phyloP scores from a whole-genome alignment of 1,140 invertebrate genomes.

The Ctenoplectra terminalis region DNA sequence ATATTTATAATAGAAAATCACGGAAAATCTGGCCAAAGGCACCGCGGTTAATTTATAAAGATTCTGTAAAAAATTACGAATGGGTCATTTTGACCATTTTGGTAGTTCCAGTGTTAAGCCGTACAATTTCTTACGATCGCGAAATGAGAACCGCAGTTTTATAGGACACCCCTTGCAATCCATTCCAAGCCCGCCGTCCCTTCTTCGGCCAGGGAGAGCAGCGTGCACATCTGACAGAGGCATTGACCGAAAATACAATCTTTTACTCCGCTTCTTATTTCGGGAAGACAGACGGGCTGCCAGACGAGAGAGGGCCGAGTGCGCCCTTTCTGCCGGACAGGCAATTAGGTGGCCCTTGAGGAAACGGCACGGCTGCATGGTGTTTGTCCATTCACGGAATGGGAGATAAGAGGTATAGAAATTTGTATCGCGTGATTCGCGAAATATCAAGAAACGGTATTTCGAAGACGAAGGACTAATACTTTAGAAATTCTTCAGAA shows the following conservation, averaged over 20 bases:
- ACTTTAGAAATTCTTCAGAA: too few species aligned
- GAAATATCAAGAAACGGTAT: background rate
- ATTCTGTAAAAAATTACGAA: too few species aligned
- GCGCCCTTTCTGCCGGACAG: conserved; percentile 45
- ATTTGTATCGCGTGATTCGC: conserved; percentile 1
- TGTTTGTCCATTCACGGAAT: conserved; percentile 41
- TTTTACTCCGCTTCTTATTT: conserved; percentile 66
- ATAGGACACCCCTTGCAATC: conserved; percentile 63
- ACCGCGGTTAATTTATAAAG: too few species aligned
- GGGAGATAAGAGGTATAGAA: background rate
- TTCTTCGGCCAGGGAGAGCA: conserved; percentile 43
- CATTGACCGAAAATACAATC: conserved; percentile 73
- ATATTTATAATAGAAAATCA: too few species aligned
- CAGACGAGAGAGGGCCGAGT: conserved; percentile 42
- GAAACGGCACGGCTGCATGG: conserved; percentile 13
- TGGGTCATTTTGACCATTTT: too few species aligned
- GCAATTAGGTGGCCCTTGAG: conserved; percentile 51
- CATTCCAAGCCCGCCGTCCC: conserved; percentile 57
- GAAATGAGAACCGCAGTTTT: conserved; percentile 60
- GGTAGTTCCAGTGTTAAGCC: too few species aligned
- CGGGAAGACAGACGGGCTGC: conserved; percentile 53
- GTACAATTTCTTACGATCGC: too few species aligned
- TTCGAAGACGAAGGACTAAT: background rate
- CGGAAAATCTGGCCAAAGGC: too few species aligned
- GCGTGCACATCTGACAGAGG: conserved; percentile 70